A percentile compares a stretch with the other conserved stretches of the same genome.
Conservation (phyloP, 2,888 invertebrate genomes). For the Acleris sparsana region DNA sequence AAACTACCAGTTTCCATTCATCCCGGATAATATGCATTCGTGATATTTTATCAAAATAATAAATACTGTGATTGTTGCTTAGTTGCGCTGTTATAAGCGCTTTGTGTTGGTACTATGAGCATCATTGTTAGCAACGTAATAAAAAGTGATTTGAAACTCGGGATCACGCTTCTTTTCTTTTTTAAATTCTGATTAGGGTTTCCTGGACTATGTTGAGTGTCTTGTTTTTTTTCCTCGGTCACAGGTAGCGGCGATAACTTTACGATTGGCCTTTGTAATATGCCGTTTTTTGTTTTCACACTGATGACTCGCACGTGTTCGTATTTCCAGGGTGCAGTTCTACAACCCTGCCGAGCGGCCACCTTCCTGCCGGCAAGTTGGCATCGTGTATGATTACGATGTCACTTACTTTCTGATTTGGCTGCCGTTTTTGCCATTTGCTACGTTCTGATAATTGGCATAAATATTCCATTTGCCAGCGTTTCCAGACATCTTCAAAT, state of each 20-base stretch:
- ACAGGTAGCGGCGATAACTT: not conserved
- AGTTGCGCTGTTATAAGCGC: no score
- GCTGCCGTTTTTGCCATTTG: not conserved
- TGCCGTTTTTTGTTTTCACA: not conserved
- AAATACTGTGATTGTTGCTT: no score
- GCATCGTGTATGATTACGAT: constrained; percentile 2
- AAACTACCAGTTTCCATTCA: no score
- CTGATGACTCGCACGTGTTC: not conserved
- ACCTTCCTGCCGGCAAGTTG: not conserved
- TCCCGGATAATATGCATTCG: no score
- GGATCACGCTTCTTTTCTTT: no score
- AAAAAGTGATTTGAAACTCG: no score
- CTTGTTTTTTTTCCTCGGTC: not conserved
- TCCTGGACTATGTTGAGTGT: no score
- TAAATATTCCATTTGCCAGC: constrained; percentile 29
- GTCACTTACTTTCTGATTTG: not conserved
- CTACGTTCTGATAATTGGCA: not conserved
- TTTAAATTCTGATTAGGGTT: no score
- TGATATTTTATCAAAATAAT: no score
- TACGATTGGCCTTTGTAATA: not conserved
- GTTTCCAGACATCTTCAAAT: no score
- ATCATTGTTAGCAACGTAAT: no score
- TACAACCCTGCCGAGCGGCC: not conserved
- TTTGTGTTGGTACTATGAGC: no score
- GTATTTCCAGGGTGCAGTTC: not conserved